A percentile compares a stretch with the other conserved stretches of the same genome.
phyloP scores from a whole-genome alignment of 1,140 invertebrate genomes.

The Scaptomyza graminum region DNA sequence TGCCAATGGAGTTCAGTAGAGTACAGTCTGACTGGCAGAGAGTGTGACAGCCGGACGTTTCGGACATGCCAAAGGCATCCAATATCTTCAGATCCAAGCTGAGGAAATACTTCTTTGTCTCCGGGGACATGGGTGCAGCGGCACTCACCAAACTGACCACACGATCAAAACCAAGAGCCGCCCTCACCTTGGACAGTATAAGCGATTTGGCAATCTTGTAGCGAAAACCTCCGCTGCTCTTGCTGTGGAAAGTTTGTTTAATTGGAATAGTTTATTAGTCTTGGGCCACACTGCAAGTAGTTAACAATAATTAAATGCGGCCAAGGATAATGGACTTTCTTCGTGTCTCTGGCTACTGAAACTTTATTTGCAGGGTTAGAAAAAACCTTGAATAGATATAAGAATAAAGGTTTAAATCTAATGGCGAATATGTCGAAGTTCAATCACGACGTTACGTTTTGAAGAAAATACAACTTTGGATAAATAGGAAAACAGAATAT shows the following conservation, averaged over 20 bases:
- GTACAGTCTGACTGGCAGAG: constrained; percentile 85
- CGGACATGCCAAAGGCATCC: constrained; percentile 95
- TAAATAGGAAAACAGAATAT: too few relatives aligned
- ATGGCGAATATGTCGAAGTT: too few relatives aligned
- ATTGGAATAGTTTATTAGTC: constrained; percentile 55
- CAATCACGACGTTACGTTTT: too few relatives aligned
- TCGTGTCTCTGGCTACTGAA: neutral
- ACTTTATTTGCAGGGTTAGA: too few relatives aligned
- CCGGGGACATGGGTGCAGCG: constrained; percentile 93
- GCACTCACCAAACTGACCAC: constrained; percentile 89
- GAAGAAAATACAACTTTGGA: too few relatives aligned
- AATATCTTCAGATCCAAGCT: constrained; percentile 93
- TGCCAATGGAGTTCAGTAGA: constrained; percentile 88
- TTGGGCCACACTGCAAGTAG: constrained; percentile 7
- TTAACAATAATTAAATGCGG: constrained; percentile 26
- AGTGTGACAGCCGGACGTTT: constrained; percentile 90
- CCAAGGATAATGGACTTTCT: constrained; percentile 28
- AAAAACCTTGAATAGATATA: too few relatives aligned
- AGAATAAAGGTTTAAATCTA: too few relatives aligned
- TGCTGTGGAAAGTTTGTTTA: constrained; percentile 68
- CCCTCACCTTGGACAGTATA: constrained; percentile 88
- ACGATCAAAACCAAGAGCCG: constrained; percentile 90
- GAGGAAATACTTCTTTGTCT: constrained; percentile 94
- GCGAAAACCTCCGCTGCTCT: constrained; percentile 72
- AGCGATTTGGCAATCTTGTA: constrained; percentile 82